These are phyloP conservation scores for Phycodurus eques DNA, from an alignment of 2,113 vertebrate genomes.

Conservation along the genomic window DNA sequence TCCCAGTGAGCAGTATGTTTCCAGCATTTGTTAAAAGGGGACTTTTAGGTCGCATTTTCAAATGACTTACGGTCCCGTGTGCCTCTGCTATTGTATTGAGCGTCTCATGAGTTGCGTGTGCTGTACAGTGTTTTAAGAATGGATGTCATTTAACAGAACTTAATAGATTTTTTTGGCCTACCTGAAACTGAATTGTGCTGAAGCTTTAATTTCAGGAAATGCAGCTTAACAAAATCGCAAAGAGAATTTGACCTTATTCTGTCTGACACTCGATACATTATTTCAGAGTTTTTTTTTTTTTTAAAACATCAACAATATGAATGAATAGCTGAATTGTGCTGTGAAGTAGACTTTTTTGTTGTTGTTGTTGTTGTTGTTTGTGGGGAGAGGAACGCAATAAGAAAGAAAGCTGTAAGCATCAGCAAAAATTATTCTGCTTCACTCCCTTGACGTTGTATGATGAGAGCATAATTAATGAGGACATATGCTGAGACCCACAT, in stretches of 20 bases:
- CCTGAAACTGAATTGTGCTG: slow-evolving; percentile 5
- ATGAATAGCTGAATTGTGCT: slow-evolving; percentile 5
- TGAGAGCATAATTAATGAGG: slow-evolving; percentile 41
- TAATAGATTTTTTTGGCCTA: not conserved
- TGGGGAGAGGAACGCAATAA: not conserved
- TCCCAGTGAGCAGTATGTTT: not conserved
- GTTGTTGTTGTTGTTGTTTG: not conserved
- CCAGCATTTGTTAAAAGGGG: not conserved
- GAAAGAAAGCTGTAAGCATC: slow-evolving; percentile 5
- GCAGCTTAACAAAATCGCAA: slow-evolving; percentile 7
- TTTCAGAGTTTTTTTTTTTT: not conserved
- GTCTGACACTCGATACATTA: slow-evolving; percentile 7
- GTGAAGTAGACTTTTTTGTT: slow-evolving; percentile 6
- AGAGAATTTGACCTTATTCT: slow-evolving; percentile 26
- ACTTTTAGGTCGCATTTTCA: not conserved
- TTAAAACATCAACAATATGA: not conserved
- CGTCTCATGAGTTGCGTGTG: no score
- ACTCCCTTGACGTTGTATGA: slow-evolving; percentile 25
- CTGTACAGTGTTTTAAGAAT: not conserved
- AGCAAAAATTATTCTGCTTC: slow-evolving; percentile 22
- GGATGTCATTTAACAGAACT: slow-evolving; percentile 18
- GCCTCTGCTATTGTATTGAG: not conserved
- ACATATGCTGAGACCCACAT: slow-evolving; percentile 36
- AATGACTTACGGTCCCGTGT: not conserved
- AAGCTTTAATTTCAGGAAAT: not conserved